These are phyloP conservation scores for Tamandua tetradactyla DNA, from an alignment of 2,797 vertebrate species.

Conservation along the genomic window DNA sequence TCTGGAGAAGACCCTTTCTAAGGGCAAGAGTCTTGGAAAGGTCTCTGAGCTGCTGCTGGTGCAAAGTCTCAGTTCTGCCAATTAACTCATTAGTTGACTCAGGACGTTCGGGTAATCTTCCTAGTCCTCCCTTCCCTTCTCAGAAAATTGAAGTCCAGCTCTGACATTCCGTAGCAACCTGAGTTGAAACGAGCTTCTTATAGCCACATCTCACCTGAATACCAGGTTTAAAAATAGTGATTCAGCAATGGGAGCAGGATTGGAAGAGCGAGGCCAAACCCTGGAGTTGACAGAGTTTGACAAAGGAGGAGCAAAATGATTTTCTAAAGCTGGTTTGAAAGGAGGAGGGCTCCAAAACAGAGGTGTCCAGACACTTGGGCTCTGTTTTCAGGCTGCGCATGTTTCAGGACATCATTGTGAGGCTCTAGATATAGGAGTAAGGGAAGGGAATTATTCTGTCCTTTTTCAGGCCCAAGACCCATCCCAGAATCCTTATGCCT, in stretches of 20 bases:
- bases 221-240: neutral
- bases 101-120: neutral
- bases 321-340: slow-evolving; percentile 32
- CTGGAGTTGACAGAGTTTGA: neutral
- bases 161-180: neutral
- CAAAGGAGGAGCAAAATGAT: neutral
- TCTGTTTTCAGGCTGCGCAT: neutral
- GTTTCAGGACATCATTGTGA: neutral
- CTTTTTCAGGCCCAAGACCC: neutral
- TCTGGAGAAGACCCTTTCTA: neutral
- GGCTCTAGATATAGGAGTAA: neutral
- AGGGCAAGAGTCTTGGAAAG: neutral
- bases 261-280: neutral
- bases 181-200: neutral
- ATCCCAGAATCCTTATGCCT: neutral
- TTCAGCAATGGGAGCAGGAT: neutral
- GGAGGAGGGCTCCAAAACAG: neutral
- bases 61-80: neutral
- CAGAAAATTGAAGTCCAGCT: slow-evolving; percentile 18
- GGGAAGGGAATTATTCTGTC: slow-evolving; percentile 14
- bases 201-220: neutral
- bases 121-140: slow-evolving; percentile 1
- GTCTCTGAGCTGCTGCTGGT: neutral
- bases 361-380: neutral
- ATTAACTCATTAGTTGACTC: neutral